These are phyloP conservation scores for Heliconius melpomene DNA, from an alignment of 1,140 invertebrate species.

Conservation along the genomic window DNA sequence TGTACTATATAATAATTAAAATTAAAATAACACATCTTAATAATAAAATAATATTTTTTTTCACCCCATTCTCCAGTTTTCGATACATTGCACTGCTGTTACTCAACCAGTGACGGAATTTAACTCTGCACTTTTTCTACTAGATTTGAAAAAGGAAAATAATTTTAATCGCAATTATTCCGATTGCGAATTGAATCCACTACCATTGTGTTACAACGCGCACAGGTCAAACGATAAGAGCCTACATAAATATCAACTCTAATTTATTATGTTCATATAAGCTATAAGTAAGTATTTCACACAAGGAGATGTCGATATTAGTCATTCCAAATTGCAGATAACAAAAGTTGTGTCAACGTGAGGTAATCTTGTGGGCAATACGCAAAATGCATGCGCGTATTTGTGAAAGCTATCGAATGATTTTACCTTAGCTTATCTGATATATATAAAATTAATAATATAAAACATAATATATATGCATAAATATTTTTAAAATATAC, in stretches of 20 bases:
- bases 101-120: too few relatives aligned
- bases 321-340: neutral
- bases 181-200: too few relatives aligned
- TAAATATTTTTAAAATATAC: too few relatives aligned
- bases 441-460: neutral
- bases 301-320: neutral
- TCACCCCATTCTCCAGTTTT: too few relatives aligned
- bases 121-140: too few relatives aligned
- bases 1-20: too few relatives aligned
- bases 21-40: too few relatives aligned
- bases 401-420: conserved; percentile 2
- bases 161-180: too few relatives aligned
- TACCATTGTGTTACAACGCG: neutral
- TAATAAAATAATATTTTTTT: too few relatives aligned
- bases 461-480: too few relatives aligned
- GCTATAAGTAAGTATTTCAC: neutral
- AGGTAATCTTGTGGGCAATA: neutral
- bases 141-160: too few relatives aligned
- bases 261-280: neutral
- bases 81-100: too few relatives aligned
- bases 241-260: neutral
- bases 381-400: neutral
- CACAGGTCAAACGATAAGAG: neutral
- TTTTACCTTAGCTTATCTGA: neutral
- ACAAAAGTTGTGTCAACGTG: neutral